A percentile compares a stretch with the other conserved stretches of the same genome.
These are phyloP conservation scores for Petroica traversi DNA, from an alignment of 2,113 vertebrate species.

Conservation along the genomic window DNA sequence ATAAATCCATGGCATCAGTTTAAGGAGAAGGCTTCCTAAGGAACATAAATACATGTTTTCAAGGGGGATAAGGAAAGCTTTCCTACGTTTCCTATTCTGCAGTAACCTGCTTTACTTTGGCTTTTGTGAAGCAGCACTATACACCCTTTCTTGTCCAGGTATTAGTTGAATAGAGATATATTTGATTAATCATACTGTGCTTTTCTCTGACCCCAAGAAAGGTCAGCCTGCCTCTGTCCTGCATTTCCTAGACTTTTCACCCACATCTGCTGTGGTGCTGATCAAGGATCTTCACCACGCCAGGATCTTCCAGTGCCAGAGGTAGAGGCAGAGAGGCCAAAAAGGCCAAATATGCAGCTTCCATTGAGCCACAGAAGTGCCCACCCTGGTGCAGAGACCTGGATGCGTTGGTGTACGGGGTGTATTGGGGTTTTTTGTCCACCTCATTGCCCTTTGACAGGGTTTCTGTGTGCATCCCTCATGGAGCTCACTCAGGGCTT, in stretches of 20 bases:
- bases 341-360: background rate
- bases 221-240: background rate
- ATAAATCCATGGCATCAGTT: background rate
- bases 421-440: background rate
- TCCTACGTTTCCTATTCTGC: conserved; percentile 34
- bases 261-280: background rate
- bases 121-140: conserved; percentile 9
- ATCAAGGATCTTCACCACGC: accelerated
- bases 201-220: background rate
- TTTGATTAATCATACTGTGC: background rate
- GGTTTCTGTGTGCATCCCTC: background rate
- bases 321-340: background rate
- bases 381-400: background rate
- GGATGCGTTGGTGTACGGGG: accelerated
- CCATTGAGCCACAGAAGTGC: background rate
- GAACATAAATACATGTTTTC: background rate
- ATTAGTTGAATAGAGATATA: background rate
- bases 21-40: background rate
- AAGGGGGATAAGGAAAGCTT: background rate
- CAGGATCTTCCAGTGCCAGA: background rate
- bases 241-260: background rate
- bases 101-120: background rate
- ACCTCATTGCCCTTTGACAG: background rate
- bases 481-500: accelerated
- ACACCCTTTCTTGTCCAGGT: background rate